Base-by-base conservation (phyloP, 1,140 invertebrate species). In the Drosophila micromelanica region DNA sequence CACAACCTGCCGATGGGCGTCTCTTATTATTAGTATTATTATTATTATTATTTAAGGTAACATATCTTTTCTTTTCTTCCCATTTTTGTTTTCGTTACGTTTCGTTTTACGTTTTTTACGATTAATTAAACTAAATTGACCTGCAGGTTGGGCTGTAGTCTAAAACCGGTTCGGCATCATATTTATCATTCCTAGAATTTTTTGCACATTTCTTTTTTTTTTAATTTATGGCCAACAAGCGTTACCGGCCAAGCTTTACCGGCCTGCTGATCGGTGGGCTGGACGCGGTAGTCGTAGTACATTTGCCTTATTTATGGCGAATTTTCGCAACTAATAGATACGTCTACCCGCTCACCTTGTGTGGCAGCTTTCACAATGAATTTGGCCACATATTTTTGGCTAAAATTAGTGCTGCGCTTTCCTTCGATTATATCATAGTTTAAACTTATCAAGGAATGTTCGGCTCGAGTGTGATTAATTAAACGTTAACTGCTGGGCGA, bases 71-170 rank as follows among this genome's bases (percentile, higher is more conserved):
- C n/a, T 30, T 13, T 35, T 35, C 32, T 51, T 32, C 4, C 8
- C 9, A 0, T 51, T 51, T 54, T 73, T 15, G 12, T 35, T 42
- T 54, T 45, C 20, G 54, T 9, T 43, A 5, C 12, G 42, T 17
- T 48, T 61, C 30, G 46, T 77, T 61, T 54, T 70, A 17, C 15
- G 32, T 55, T 69, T 72, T 67, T 80, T 72, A 76, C 63, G 77
- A 72, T 80, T 80, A 80, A 80, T 80, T 80, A 80, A 80, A 72
- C 49, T 45, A 80, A 80, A 80, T 80, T 80, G 78, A 80, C 77
- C 77, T 54, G 61, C 77, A 70, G 71, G 74, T 74, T 69, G 52
- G 23, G 57, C 15, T 15, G 38, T n/a, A 12, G 5, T 7, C 38
- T 42, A 55, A 27, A 74, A 70, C 74, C 71, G 74, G 74, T 70